phyloP scores from a whole-genome alignment of 2,113 vertebrate genomes.

The Petroica traversi region DNA sequence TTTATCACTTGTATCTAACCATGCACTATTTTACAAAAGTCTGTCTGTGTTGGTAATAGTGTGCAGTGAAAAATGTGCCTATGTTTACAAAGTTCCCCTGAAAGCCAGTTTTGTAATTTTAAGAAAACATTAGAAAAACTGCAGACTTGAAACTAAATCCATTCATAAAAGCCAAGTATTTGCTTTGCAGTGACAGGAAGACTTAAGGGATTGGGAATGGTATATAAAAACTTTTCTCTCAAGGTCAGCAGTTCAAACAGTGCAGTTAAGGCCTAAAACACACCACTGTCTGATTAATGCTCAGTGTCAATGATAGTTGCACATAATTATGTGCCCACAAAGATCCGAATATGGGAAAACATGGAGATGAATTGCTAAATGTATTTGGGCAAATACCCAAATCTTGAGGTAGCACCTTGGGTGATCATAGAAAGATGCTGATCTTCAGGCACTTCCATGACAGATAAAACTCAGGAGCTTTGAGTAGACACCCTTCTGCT shows the following conservation, averaged over 20 bases:
- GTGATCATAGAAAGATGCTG: background rate
- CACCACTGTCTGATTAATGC: background rate
- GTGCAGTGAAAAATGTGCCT: background rate
- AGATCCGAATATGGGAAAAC: background rate
- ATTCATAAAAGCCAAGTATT: conserved; percentile 40
- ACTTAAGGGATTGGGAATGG: conserved; percentile 31
- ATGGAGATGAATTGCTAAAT: background rate
- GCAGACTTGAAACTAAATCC: conserved; percentile 40
- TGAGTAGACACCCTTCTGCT: background rate
- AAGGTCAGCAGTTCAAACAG: conserved; percentile 40
- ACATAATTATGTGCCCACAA: background rate
- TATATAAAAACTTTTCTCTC: conserved; percentile 29
- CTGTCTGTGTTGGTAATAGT: background rate
- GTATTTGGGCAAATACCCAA: background rate
- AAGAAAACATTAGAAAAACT: conserved; percentile 25
- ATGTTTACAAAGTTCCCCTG: conserved; percentile 24
- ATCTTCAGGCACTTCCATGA: background rate
- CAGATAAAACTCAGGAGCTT: background rate
- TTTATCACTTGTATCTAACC: background rate
- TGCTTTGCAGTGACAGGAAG: conserved; percentile 42
- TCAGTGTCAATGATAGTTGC: background rate
- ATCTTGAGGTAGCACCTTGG: background rate
- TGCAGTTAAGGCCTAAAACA: background rate
- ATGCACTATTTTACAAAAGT: background rate
- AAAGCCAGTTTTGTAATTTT: conserved; percentile 32